Percentiles rank a stretch among this genome's conserved stretches.
Evolutionary conservation across 2,113 vertebrate genomes (phyloP).

Genomic region (Danionella cerebrum): DNA sequence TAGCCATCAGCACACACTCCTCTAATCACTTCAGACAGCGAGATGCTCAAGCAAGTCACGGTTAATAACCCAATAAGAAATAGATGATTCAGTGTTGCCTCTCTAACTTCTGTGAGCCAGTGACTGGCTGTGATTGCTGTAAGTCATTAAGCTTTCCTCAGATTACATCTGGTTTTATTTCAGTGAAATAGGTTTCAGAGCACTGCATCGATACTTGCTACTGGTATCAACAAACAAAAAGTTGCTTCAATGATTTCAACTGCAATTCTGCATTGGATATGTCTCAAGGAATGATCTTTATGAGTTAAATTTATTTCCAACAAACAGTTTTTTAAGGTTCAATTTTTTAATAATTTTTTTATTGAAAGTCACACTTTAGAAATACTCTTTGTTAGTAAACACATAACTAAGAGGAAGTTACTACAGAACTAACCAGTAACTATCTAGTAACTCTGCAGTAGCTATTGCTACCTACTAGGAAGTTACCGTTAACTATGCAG

Average conservation of each 20-base stretch:
- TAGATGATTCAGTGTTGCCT: constrained; percentile 19
- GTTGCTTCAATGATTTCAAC: too few species aligned
- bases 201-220: not conserved
- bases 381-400: too few species aligned
- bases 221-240: not conserved
- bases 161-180: not conserved
- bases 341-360: too few species aligned
- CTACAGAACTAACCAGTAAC: too few species aligned
- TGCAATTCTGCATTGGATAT: too few species aligned
- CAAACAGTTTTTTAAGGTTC: too few species aligned
- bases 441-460: too few species aligned
- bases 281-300: constrained; percentile 5
- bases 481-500: too few species aligned
- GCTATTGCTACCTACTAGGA: too few species aligned
- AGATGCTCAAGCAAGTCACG: constrained; percentile 33
- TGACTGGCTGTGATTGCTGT: not conserved
- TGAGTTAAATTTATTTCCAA: constrained; percentile 4
- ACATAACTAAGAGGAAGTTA: too few species aligned
- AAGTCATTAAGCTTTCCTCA: not conserved
- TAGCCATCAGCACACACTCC: constrained; percentile 16
- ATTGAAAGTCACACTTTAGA: too few species aligned
- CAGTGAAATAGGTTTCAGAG: not conserved
- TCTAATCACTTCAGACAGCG: constrained; percentile 37
- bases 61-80: constrained; percentile 35
- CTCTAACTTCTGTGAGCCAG: not conserved